phyloP scores from a whole-genome alignment of 2,113 vertebrate species.

The Ophthalmolycus amberensis region DNA sequence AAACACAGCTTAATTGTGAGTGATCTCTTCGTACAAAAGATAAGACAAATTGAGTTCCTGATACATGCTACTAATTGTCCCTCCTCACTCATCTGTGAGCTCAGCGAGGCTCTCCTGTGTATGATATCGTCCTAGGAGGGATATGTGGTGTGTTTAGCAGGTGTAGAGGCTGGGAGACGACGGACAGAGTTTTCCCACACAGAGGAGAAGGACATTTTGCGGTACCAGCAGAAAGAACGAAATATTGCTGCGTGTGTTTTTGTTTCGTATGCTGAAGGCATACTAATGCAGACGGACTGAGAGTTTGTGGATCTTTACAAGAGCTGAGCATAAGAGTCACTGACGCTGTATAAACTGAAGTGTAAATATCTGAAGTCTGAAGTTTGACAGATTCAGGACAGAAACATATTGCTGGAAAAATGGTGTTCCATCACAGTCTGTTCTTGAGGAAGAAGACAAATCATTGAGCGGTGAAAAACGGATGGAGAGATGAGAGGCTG shows the following conservation, averaged over 20 bases:
- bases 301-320: slow-evolving; percentile 12
- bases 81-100: neutral
- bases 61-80: slow-evolving; percentile 11
- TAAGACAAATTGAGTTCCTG: slow-evolving; percentile 29
- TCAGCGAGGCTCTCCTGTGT: slow-evolving; percentile 6
- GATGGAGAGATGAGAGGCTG: slow-evolving; percentile 42
- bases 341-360: slow-evolving; percentile 15
- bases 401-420: slow-evolving; percentile 7
- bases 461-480: slow-evolving; percentile 31
- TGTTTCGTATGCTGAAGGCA: slow-evolving; percentile 23
- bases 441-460: slow-evolving; percentile 50
- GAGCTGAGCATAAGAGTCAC: slow-evolving; percentile 29
- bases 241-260: slow-evolving; percentile 14
- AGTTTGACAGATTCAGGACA: slow-evolving; percentile 55
- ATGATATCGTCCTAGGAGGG: neutral
- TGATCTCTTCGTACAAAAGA: slow-evolving; percentile 13
- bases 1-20: slow-evolving; percentile 15
- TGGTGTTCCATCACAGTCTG: slow-evolving; percentile 24
- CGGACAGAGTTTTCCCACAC: slow-evolving; percentile 10
- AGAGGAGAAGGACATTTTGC: neutral
- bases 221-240: slow-evolving; percentile 11
- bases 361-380: slow-evolving; percentile 34
- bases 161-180: neutral
- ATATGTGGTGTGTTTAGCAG: neutral
- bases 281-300: slow-evolving; percentile 36